Evolutionary conservation across 2,113 vertebrate species (phyloP).

Genomic region (Falco punctatus): DNA sequence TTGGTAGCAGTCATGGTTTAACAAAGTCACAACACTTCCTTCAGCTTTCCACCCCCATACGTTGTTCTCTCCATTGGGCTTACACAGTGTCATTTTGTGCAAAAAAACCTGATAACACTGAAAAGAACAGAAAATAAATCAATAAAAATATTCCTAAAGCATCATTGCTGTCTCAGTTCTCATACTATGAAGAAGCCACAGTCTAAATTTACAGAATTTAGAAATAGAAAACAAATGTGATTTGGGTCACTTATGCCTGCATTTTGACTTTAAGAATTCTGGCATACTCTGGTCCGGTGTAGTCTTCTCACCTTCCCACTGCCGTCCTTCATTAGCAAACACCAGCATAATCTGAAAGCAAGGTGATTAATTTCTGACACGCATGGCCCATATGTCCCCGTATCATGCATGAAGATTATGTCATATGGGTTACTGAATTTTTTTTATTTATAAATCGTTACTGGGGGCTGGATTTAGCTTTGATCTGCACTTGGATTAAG

Average conservation of each 20-base stretch:
- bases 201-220: neutral
- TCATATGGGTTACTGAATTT: neutral
- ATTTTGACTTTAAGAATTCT: neutral
- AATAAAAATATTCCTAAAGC: neutral
- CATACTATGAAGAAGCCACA: neutral
- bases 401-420: neutral
- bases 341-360: neutral
- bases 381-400: neutral
- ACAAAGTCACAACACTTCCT: accelerated
- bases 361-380: neutral
- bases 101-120: neutral
- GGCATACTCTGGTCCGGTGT: neutral
- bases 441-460: neutral
- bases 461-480: neutral
- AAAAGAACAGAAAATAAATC: neutral
- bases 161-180: neutral
- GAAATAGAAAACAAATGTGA: neutral
- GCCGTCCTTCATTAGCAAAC: neutral
- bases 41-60: neutral
- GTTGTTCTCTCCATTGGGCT: neutral
- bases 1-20: neutral
- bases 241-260: neutral
- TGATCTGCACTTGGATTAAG: neutral
- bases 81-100: neutral
- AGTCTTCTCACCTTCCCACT: neutral